These are phyloP conservation scores for Embiotoca jacksoni DNA, from an alignment of 2,113 vertebrate species.

Conservation along the genomic window DNA sequence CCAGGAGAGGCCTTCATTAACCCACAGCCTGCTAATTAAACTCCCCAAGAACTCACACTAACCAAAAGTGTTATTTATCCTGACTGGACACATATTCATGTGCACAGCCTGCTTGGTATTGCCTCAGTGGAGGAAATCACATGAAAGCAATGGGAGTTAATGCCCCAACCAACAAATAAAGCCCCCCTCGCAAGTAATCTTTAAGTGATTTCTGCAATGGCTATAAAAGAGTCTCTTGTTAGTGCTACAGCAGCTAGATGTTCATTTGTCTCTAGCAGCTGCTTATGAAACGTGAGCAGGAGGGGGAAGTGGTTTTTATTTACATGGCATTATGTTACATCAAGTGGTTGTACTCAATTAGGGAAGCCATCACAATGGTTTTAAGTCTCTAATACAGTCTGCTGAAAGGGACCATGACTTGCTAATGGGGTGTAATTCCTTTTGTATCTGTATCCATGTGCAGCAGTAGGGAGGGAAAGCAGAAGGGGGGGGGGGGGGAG, in stretches of 20 bases:
- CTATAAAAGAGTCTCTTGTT: constrained; percentile 73
- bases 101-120: constrained; percentile 51
- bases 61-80: constrained; percentile 75
- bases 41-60: constrained; percentile 46
- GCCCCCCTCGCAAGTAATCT: constrained; percentile 49
- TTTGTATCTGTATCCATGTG: constrained; percentile 83
- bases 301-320: constrained; percentile 73
- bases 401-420: constrained; percentile 81
- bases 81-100: constrained; percentile 44
- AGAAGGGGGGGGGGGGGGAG: constrained; percentile 44
- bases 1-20: constrained; percentile 75
- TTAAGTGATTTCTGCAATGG: constrained; percentile 66
- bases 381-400: constrained; percentile 84
- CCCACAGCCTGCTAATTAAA: constrained; percentile 80
- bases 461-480: constrained; percentile 51
- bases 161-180: constrained; percentile 71
- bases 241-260: constrained; percentile 42
- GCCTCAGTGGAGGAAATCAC: constrained; percentile 30
- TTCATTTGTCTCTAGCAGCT: constrained; percentile 76
- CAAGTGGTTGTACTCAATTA: constrained; percentile 85
- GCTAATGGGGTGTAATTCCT: constrained; percentile 87
- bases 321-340: constrained; percentile 82
- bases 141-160: constrained; percentile 52
- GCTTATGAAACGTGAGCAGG: constrained; percentile 66
- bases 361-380: constrained; percentile 78